Evolutionary conservation across 2,888 invertebrate genomes (phyloP), one percentile per base, ranked within the genome.

Genomic region (Drosophila silvestris): DNA sequence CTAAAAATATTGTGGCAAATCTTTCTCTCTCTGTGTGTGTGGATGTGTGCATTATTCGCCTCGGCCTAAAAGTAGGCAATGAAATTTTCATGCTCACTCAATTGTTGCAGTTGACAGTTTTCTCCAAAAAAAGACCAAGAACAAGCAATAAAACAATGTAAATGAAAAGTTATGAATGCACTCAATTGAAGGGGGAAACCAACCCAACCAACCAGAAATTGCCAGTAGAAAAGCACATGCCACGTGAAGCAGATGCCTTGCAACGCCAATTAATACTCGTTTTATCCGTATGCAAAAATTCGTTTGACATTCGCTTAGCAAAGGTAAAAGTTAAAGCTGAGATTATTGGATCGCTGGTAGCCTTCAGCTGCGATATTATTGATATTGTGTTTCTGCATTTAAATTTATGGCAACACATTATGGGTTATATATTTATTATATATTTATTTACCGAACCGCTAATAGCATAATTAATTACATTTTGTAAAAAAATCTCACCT

Each of bases 31-130:
- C 2, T 14, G 12, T 62, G 28, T 28, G 28, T 28, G 35, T 50
- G 60, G 39, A 16, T 73, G 57, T 70, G 77, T 68, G 70, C 77
- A 77, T 68, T 79, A 73, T 73, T 64, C 74, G 74, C 59, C 65
- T 73, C 65, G 19, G 82, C 79, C 82, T 78, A 80, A 80, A 77
- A 78, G 79, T 67, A 82, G 74, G 79, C 82, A 74, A 82, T 81
- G 79, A 80, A 82, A 80, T 82, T 82, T 80, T 80, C 82, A 81
- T 81, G 82, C 73, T 66, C 70, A 68, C 79, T 70, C 70, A 68
- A 78, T 78, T 79, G 68, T 78, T 77, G 82, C 70, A 68, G 68
- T 78, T 77, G 82, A 81, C 82, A 74, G 63, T 70, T 72, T 69
- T 62, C 52, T 47, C 30, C 51, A 35, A 57, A 41, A 44, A 53